Conservation (phyloP, 2,113 vertebrate species). For the Microcebus griseorufus region DNA sequence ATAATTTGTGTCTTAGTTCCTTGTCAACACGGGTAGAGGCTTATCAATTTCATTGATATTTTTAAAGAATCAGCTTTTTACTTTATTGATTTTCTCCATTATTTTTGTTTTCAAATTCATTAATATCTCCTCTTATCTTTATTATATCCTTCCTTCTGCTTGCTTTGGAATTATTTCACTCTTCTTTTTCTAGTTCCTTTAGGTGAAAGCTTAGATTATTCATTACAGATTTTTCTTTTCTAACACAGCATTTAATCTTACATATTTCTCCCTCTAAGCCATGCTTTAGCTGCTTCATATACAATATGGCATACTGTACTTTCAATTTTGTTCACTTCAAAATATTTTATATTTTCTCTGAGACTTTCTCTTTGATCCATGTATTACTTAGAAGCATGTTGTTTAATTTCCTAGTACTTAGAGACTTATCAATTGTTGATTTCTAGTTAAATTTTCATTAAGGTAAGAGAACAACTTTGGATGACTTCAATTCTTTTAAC, state of each 20-base stretch:
- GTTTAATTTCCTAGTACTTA: constrained; percentile 35
- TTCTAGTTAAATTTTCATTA: constrained; percentile 16
- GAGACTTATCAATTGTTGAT: not conserved
- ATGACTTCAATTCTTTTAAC: constrained; percentile 39
- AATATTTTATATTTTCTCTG: constrained; percentile 11
- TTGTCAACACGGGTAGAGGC: not conserved
- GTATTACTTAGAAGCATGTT: not conserved
- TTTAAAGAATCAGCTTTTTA: not conserved
- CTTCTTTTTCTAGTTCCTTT: not conserved
- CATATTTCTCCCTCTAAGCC: not conserved
- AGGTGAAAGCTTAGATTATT: not conserved
- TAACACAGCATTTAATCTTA: not conserved
- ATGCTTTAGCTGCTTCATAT: not conserved
- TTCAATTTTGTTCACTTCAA: constrained; percentile 32
- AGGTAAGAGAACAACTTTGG: not conserved
- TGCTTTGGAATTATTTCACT: not conserved
- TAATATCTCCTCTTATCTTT: not conserved
- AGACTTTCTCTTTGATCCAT: constrained; percentile 3
- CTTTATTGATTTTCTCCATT: not conserved
- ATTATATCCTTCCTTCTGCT: not conserved
- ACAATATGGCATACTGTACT: not conserved
- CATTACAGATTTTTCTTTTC: not conserved
- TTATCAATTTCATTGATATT: not conserved
- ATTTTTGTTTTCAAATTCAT: not conserved
- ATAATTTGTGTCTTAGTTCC: not conserved